These are phyloP conservation scores for Tragelaphus scriptus DNA, from an alignment of 2,113 vertebrate species.

Conservation along the genomic window DNA sequence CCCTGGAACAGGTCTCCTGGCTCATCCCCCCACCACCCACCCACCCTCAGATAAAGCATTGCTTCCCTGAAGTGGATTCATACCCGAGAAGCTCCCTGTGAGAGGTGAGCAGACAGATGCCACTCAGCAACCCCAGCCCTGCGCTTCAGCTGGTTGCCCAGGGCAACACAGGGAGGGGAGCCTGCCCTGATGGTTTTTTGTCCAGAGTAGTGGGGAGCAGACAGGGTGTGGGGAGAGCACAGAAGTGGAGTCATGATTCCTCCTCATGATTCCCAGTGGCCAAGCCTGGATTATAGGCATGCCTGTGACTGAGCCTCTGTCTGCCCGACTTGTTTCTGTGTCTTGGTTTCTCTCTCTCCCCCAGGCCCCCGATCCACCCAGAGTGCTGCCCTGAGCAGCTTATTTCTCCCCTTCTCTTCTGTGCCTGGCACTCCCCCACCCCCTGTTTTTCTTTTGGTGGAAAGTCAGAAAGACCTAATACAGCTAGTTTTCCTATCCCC, in stretches of 20 bases:
- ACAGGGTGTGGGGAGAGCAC: background rate
- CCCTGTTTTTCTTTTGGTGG: background rate
- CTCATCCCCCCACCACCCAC: constrained; percentile 32
- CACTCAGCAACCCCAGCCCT: fast-evolving
- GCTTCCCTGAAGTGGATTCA: background rate
- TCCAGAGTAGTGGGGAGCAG: background rate
- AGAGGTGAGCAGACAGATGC: background rate
- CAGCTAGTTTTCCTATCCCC: background rate
- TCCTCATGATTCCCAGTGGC: background rate
- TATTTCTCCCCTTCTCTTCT: background rate
- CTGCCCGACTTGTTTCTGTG: fast-evolving
- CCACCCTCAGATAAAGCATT: constrained; percentile 38
- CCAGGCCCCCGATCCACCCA: background rate
- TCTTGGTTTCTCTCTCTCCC: background rate
- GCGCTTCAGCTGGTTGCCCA: fast-evolving
- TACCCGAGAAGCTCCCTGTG: constrained; percentile 22
- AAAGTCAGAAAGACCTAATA: background rate
- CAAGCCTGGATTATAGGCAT: background rate
- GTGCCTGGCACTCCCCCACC: background rate
- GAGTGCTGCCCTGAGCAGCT: background rate
- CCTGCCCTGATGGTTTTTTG: background rate
- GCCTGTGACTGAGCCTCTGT: background rate
- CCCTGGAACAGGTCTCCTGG: background rate
- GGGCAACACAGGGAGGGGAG: background rate
- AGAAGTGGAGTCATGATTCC: background rate